Base-by-base conservation (phyloP, 1,140 invertebrate species). In the Bombus superbus region DNA sequence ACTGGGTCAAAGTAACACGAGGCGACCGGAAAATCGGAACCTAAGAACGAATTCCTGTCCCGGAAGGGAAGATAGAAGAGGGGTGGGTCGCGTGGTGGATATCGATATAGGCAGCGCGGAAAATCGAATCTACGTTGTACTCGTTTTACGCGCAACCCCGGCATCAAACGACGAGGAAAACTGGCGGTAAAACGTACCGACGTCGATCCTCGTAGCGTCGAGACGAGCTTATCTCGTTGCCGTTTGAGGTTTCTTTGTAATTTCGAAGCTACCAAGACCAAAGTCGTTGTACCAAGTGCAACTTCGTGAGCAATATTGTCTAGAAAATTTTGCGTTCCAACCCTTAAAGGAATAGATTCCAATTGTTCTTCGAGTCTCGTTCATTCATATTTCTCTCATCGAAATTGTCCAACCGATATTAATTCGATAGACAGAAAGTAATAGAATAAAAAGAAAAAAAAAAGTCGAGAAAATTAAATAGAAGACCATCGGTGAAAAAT, bases 151-250 rank as follows among this genome's bases (percentile, higher is more conserved):
- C 68, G 83, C 64, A 84, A 84, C 47, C 76, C 83, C 76, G 64
- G 76, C 83, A 85, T 85, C 83, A 80, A 80, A 85, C 76, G 76
- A 85, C n/a, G 76, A 80, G 77, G 47, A 44, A 80, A 80, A 85
- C 83, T 85, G 40, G 68, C 83, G 83, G 66, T 53, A 77, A 85
- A 85, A 85, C 68, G 47, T 59, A 78, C 76, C 68, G 40, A 85
- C 68, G 83, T 85, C 68, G 68, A 85, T 85, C 68, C 83, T 85
- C 68, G 4, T 64, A 80, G 68, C 68, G 68, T n/a, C 42, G 66
- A 71, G 75, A 80, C 77, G 68, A 71, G 83, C 83, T 85, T 85
- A 85, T 85, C 83, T 85, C 64, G 83, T 85, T 85, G 83, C 83
- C 83, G 68, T 85, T 80, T 72, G 77, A 80, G 68, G 76, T 80